Conservation (phyloP, 1,140 invertebrate genomes). For the Pemphigus obesinymphae region DNA sequence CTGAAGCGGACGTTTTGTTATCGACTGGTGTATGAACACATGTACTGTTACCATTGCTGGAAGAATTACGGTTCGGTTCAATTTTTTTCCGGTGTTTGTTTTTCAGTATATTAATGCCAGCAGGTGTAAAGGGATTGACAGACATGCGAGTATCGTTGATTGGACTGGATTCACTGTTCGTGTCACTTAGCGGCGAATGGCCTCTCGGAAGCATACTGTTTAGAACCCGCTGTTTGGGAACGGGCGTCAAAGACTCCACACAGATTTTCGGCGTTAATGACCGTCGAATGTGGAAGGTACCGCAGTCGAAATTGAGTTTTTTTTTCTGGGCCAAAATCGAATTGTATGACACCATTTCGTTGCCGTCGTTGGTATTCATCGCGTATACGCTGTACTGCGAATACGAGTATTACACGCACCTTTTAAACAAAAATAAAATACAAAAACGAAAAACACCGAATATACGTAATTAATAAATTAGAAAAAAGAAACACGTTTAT, state of each 20-base stretch:
- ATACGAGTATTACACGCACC: neutral
- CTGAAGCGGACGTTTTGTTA: neutral
- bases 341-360: slow-evolving; percentile 3
- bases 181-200: neutral
- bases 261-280: neutral
- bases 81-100: slow-evolving; percentile 7
- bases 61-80: neutral
- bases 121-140: slow-evolving; percentile 34
- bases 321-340: slow-evolving; percentile 23
- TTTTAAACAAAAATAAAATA: slow-evolving; percentile 4
- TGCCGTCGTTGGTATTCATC: neutral
- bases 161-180: neutral
- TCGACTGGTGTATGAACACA: neutral
- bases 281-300: neutral
- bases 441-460: too few relatives aligned
- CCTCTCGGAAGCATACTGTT: neutral
- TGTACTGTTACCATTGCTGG: neutral
- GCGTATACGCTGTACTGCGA: neutral
- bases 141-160: neutral
- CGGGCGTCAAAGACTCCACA: slow-evolving; percentile 7
- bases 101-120: slow-evolving; percentile 23
- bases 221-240: neutral
- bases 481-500: neutral
- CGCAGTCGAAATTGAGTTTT: slow-evolving; percentile 6
- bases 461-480: neutral